A percentile compares a stretch with the other conserved stretches of the same genome.
Evolutionary conservation across 2,888 invertebrate species (phyloP).

Genomic region (Conchocele bisecta): DNA sequence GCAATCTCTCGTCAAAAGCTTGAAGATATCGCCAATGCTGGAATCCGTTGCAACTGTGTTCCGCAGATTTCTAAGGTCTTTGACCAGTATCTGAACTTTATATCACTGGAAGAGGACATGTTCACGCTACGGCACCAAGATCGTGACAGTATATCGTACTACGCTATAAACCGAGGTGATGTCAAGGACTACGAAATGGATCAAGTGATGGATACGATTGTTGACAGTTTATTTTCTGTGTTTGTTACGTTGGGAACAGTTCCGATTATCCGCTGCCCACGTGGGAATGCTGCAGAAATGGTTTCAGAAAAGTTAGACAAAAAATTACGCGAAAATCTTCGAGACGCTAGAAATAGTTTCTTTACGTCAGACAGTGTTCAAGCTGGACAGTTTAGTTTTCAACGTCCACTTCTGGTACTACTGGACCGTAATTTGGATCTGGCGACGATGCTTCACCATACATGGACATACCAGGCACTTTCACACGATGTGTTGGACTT

Average conservation of each 20-base stretch:
- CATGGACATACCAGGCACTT: constrained; percentile 99
- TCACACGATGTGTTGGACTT: constrained; percentile 98
- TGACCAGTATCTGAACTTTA: constrained; percentile 99
- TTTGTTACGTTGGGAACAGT: constrained; percentile 97
- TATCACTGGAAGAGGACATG: constrained; percentile 98
- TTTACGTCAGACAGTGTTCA: constrained; percentile 87
- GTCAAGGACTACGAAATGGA: constrained; percentile 98
- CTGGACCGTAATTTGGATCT: constrained; percentile 97
- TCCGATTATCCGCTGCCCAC: constrained; percentile 95
- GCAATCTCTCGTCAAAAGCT: constrained; percentile 96
- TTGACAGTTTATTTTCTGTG: constrained; percentile 98
- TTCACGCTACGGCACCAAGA: constrained; percentile 97
- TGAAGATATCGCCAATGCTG: constrained; percentile 96
- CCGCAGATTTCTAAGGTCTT: constrained; percentile 96
- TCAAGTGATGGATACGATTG: constrained; percentile 94
- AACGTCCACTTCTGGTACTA: constrained; percentile 95
- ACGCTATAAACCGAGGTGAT: constrained; percentile 96
- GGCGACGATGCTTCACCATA: constrained; percentile 99
- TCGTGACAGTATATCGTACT: constrained; percentile 95
- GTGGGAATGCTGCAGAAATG: constrained; percentile 99
- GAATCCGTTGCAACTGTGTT: constrained; percentile 95
- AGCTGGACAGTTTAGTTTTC: constrained; percentile 89
- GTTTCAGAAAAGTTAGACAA: constrained; percentile 98
- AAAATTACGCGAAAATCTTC: constrained; percentile 96
- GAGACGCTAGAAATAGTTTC: constrained; percentile 97